A percentile compares a stretch with the other conserved stretches of the same genome.
Evolutionary conservation across 2,797 vertebrate species (phyloP).

Genomic region (Ispidina lecontei): DNA sequence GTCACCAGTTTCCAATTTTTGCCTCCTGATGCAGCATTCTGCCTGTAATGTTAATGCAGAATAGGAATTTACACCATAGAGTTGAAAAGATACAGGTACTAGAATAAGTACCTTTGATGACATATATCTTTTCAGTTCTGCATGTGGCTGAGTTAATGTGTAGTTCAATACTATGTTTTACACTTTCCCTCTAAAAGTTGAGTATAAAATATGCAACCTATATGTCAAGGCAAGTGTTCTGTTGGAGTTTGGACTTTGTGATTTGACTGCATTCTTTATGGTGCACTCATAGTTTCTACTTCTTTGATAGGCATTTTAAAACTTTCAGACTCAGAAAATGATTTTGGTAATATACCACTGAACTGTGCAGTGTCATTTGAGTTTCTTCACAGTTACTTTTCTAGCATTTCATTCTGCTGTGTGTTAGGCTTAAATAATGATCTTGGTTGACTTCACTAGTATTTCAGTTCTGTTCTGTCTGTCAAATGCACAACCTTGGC

Average conservation of each 20-base stretch:
- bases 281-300: neutral
- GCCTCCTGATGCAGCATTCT: neutral
- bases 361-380: neutral
- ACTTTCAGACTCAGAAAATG: neutral
- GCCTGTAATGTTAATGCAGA: neutral
- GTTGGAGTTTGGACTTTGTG: neutral
- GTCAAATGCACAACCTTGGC: neutral
- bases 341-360: neutral
- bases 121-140: neutral
- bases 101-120: neutral
- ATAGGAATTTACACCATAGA: neutral
- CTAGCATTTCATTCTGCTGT: neutral
- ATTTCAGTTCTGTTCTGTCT: neutral
- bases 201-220: neutral
- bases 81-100: neutral
- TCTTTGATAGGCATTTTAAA: neutral
- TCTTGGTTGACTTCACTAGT: neutral
- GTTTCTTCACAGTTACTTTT: conserved; percentile 1
- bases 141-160: neutral
- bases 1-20: neutral
- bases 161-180: neutral
- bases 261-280: neutral
- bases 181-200: neutral
- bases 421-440: neutral
- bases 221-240: neutral